Conservation (phyloP, 2,113 vertebrate genomes). For the Apodemus speciosus region DNA sequence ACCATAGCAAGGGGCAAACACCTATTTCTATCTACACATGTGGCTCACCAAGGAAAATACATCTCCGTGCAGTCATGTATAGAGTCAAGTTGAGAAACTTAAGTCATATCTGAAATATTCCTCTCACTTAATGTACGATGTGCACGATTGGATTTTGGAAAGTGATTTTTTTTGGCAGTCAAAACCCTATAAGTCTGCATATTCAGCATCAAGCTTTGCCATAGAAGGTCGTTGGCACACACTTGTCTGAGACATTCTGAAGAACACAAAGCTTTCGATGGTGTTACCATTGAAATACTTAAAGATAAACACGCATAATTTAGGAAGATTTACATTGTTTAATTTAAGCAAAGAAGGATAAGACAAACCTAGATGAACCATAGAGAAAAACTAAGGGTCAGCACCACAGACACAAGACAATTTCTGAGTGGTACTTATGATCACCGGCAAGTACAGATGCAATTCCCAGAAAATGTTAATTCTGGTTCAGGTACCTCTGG, state of each 20-base stretch:
- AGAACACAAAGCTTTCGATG: not conserved
- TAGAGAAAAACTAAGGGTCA: slow-evolving; percentile 22
- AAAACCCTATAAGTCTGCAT: slow-evolving; percentile 34
- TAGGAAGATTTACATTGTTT: slow-evolving; percentile 36
- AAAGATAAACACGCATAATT: slow-evolving; percentile 47
- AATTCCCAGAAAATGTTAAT: slow-evolving; percentile 47
- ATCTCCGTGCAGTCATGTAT: not conserved
- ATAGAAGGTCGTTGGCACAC: not conserved
- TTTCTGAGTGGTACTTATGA: slow-evolving; percentile 62
- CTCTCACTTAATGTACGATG: not conserved
- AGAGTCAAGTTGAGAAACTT: slow-evolving; percentile 20
- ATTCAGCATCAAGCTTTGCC: not conserved
- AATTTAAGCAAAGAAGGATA: not conserved
- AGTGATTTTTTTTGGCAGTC: not conserved
- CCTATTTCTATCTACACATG: not conserved
- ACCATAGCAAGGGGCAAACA: not conserved
- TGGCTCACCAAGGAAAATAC: not conserved
- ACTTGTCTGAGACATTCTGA: not conserved
- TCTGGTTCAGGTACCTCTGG: slow-evolving; percentile 33
- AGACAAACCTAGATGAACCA: slow-evolving; percentile 45
- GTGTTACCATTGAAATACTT: not conserved
- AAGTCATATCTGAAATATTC: slow-evolving; percentile 8
- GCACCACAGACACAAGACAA: not conserved
- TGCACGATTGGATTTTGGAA: not conserved
- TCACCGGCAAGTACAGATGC: slow-evolving; percentile 35